phyloP scores from a whole-genome alignment of 1,140 invertebrate species.

The Ips typographus region DNA sequence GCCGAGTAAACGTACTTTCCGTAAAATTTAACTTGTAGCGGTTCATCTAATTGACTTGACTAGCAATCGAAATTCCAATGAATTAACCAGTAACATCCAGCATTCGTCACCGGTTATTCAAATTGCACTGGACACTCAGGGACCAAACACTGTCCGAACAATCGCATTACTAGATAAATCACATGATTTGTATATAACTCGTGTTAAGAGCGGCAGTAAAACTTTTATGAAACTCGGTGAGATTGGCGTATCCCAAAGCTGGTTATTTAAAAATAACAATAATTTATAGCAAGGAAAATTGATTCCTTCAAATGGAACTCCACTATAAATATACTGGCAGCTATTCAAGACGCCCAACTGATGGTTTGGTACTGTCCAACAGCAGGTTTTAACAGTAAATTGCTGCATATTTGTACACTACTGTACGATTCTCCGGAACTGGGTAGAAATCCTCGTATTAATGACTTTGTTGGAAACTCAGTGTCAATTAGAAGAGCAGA shows the following conservation, averaged over 20 bases:
- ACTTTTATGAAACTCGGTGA: constrained; percentile 67
- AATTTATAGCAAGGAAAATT: constrained; percentile 69
- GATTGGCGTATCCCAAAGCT: neutral
- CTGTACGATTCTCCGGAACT: constrained; percentile 64
- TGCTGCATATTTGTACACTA: constrained; percentile 57
- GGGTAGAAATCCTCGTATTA: constrained; percentile 75
- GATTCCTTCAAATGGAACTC: constrained; percentile 81
- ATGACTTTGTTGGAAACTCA: constrained; percentile 77
- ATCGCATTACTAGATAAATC: constrained; percentile 82
- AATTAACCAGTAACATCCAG: constrained; percentile 61
- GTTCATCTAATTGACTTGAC: constrained; percentile 84
- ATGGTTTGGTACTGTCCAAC: constrained; percentile 86
- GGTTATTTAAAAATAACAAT: constrained; percentile 10
- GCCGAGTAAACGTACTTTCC: too few relatives aligned
- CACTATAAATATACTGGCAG: constrained; percentile 79
- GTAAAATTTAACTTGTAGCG: constrained; percentile 58
- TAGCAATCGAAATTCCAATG: constrained; percentile 67
- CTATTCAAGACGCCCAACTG: constrained; percentile 77
- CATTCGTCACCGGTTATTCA: constrained; percentile 69
- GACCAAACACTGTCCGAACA: constrained; percentile 57
- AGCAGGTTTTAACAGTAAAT: constrained; percentile 71
- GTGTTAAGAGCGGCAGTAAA: constrained; percentile 63
- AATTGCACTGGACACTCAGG: constrained; percentile 78
- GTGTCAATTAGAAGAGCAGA: constrained; percentile 61
- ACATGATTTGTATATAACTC: constrained; percentile 74